Evolutionary conservation across 1,140 invertebrate genomes (phyloP), one percentile per base, ranked within the genome.

Genomic region (Drosophila lacteicornis): DNA sequence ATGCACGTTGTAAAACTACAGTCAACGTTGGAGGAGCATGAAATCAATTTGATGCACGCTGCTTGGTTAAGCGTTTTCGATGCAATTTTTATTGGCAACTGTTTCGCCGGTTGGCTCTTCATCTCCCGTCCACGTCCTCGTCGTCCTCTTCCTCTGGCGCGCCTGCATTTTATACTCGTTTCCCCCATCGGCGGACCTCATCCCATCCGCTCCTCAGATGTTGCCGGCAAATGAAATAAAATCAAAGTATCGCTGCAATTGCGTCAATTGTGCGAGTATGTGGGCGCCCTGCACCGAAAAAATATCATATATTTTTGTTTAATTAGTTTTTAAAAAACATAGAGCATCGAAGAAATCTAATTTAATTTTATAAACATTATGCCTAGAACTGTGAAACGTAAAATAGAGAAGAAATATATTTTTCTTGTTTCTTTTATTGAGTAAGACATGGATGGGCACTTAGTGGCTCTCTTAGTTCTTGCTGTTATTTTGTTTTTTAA

Each of bases 1-100:
- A 73, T 73, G 70, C 70, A 57, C 56, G 70, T 75, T 80, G 79
- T 55, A 75, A 79, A 78, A 79, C 76, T 79, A 71, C 75, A 79
- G 75, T 78, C 74, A 78, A 56, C 74, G 62, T 69, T 55, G 49
- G 36, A 76, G 50, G 53, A 61, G 75, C 59, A 81, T 82, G 85
- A 73, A 90, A 91, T 90, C 85, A 90, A 90, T 90, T 90, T 90
- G 86, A 90, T 91, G 82, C 71, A 85, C 77, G 85, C 75, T 85
- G 85, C 85, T 85, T 80, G 85, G 85, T 90, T 85, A 90, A 90
- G 85, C 85, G 85, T 85, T 87, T 80, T 90, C 85, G 90, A 91
- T 90, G 86, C 82, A 90, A 82, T 90, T 90, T 90, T 90, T 90
- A 90, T 90, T 90, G 85, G 55, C 85, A 85, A 90, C 86, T 81